These are phyloP conservation scores for Gymnarchus niloticus DNA, from an alignment of 2,113 vertebrate species.

Conservation along the genomic window DNA sequence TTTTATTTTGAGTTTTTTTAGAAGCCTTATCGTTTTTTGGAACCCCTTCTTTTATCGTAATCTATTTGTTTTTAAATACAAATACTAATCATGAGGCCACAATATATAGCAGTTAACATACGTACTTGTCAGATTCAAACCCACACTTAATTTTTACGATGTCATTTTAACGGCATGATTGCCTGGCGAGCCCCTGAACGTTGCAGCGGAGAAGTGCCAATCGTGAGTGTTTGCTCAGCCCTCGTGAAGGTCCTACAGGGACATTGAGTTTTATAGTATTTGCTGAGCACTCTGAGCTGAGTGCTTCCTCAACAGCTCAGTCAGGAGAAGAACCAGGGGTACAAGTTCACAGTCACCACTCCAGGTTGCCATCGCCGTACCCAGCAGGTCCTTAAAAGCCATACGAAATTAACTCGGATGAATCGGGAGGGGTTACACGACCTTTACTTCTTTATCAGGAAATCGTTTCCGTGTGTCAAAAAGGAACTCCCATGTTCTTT, in stretches of 20 bases:
- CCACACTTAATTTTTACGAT: background rate
- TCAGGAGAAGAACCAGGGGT: background rate
- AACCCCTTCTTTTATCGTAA: background rate
- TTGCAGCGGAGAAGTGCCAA: background rate
- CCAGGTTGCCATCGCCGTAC: background rate
- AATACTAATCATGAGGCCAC: background rate
- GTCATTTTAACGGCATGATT: background rate
- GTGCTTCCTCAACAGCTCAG: constrained; percentile 15
- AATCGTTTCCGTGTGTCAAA: background rate
- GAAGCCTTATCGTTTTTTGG: no score
- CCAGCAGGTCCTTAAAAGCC: background rate
- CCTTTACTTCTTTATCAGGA: background rate
- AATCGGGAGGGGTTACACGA: background rate
- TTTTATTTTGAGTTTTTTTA: background rate
- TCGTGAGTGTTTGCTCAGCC: constrained; percentile 51
- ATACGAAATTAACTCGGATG: background rate
- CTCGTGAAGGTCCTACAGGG: constrained; percentile 35
- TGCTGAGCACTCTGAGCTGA: constrained; percentile 51
- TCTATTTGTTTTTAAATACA: background rate
- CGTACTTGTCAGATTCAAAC: background rate
- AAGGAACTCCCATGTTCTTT: background rate
- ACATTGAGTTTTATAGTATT: constrained; percentile 52
- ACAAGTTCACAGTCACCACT: background rate
- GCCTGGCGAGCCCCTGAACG: background rate
- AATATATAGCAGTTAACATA: background rate